Percentiles rank a stretch among this genome's conserved stretches.
phyloP scores from a whole-genome alignment of 2,113 vertebrate genomes.

The Apodemus speciosus region DNA sequence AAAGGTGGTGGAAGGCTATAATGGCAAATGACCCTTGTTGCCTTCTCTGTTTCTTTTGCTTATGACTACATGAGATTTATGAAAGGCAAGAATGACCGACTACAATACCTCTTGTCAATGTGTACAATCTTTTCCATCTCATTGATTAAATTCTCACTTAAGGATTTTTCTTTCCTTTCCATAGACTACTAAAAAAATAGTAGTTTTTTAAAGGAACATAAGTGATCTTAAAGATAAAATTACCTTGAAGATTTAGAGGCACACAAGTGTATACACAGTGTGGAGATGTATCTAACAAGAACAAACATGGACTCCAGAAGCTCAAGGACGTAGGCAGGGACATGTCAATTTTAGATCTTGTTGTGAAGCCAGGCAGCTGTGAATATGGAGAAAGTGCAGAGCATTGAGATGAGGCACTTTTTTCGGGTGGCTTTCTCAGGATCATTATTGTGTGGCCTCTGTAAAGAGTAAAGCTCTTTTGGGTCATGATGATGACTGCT shows the following conservation, averaged over 20 bases:
- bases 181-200: neutral
- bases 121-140: neutral
- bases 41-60: conserved; percentile 14
- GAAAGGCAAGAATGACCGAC: conserved; percentile 38
- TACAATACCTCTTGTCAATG: conserved; percentile 24
- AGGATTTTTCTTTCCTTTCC: neutral
- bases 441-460: neutral
- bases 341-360: conserved; percentile 21
- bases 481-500: neutral
- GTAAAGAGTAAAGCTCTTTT: conserved; percentile 43
- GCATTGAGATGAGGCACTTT: neutral
- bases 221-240: conserved; percentile 40
- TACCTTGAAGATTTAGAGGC: conserved; percentile 52
- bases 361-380: neutral
- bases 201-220: conserved; percentile 59
- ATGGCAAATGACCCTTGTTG: conserved; percentile 21
- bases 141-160: neutral
- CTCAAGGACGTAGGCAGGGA: neutral
- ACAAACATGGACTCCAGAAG: neutral
- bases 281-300: neutral
- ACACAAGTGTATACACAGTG: neutral
- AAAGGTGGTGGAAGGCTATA: neutral
- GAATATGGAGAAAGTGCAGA: conserved; percentile 36
- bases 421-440: conserved; percentile 6
- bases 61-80: conserved; percentile 18